Base-by-base conservation (phyloP, 2,888 invertebrate genomes). In the Asteroscopus sphinx region DNA sequence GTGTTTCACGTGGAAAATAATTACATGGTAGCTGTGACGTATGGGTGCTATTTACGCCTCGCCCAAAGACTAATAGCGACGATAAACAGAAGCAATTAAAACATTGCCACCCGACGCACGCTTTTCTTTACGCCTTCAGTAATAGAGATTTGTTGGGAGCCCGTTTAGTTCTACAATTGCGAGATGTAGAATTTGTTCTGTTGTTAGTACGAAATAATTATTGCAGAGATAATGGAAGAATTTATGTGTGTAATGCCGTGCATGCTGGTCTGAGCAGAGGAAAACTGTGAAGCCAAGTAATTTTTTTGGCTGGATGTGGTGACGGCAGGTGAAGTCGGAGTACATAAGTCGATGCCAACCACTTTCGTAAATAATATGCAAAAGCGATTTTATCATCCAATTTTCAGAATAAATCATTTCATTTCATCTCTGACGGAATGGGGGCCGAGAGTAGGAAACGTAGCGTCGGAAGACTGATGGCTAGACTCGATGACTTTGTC, bases 71-170 rank as follows among this genome's bases (percentile, higher is more conserved):
- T 89, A 92, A 93, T 93, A 83, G 87, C 77, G 68, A 87, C 90
- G 91, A 93, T 93, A 93, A 93, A 93, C 90, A 91, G 86, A 80
- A 83, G 87, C 92, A 93, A 93, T 93, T 93, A 93, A 93, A 93
- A 88, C 92, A 92, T 93, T 90, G 92, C 91, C 82, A 91, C 84
- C 87, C 93, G 93, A 92, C 92, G 90, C 92, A 91, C 92, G 91
- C 89, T 80, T 91, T 91, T 93, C 92, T 91, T 92, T 91, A 87
- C 88, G 83, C 89, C 81, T 85, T 82, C 72, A 57, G 73, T 92
- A 91, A 93, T 91, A 86, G 87, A 89, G 89, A 92, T 91, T 92
- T 91, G 92, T 92, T 65, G 45, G 44, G 80, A 80, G 77, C 73
- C 57, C 73, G 70, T 78, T 80, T 73, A 77, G 76, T 78, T 78